Evolutionary conservation across 2,888 invertebrate genomes (phyloP), one percentile per base, ranked within the genome.

Genomic region (Ophion slaviceki): DNA sequence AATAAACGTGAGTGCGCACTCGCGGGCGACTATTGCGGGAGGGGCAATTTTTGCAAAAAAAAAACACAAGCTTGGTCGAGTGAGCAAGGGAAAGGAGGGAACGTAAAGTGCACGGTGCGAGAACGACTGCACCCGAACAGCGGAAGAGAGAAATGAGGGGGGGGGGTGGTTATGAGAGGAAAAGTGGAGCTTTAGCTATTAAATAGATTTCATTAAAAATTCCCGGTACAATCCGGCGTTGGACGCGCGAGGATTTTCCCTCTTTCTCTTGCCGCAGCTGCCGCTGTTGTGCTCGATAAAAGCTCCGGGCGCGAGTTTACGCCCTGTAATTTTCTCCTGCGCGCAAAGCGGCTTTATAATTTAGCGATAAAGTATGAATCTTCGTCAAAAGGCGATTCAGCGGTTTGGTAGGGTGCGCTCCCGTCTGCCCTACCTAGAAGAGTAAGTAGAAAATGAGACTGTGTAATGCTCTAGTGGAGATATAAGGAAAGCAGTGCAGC

Each of bases 191-290:
- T 80, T 76, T 82, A 72, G 84, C 86, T 87, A 89, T 89, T 90
- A 91, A 90, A 90, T 88, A 90, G 87, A 88, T 89, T 90, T 90
- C 90, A 89, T 90, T 90, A 88, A 89, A 90, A 91, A 89, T 88
- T 90, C 87, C 82, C 87, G 80, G 80, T 83, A 85, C 75, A 59
- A 84, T 86, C 83, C 80, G 61, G 79, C 64, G 68, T 59, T 74
- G 78, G 75, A 79, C 47, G 67, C 61, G 59, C 20, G 24, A 68
- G 47, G 76, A 77, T 80, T 32, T 76, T 71, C 75, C 45, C 68
- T 75, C 59, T 28, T 24, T 28, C 45, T 57, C 32, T 8, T 40
- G 57, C 45, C 67, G 53, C 59, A 45, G 59, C 61, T 75, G 53
- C 62, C 68, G 68, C 47, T 70, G 83, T 84, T 78, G 77, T 84